Evolutionary conservation across 1,140 invertebrate species (phyloP).

Genomic region (Sinella curviseta): DNA sequence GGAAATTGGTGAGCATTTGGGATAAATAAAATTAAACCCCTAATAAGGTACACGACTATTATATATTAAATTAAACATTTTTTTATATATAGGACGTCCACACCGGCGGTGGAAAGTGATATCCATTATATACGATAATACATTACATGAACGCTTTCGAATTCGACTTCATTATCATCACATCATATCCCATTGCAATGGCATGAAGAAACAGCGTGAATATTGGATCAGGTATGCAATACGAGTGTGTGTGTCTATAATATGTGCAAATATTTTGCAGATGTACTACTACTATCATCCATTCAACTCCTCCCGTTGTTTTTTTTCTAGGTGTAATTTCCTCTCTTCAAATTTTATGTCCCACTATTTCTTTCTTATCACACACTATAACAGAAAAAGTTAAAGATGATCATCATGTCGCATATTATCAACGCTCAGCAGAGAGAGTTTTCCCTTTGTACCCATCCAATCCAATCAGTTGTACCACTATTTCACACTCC

Average conservation of each 20-base stretch:
- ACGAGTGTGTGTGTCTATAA: no score
- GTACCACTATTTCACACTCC: conserved; percentile 15
- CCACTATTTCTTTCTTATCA: no score
- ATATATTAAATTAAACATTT: no score
- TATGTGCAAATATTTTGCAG: not conserved
- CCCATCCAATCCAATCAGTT: conserved; percentile 13
- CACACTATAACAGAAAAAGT: no score
- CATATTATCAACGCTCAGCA: no score
- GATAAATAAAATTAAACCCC: not conserved
- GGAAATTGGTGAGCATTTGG: not conserved
- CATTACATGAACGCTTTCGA: not conserved
- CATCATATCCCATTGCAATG: not conserved
- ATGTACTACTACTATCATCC: not conserved
- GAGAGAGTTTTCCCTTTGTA: not conserved
- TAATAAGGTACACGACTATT: no score
- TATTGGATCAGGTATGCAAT: no score
- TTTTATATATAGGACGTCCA: not conserved
- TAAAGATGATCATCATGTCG: no score
- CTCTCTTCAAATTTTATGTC: not conserved
- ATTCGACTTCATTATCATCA: not conserved
- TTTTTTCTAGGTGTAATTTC: not conserved
- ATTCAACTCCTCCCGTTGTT: not conserved
- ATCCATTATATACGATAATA: no score
- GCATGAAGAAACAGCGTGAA: not conserved
- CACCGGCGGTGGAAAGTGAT: not conserved